These are phyloP conservation scores for Rhinichthys klamathensis DNA, from an alignment of 2,113 vertebrate species.

Conservation along the genomic window DNA sequence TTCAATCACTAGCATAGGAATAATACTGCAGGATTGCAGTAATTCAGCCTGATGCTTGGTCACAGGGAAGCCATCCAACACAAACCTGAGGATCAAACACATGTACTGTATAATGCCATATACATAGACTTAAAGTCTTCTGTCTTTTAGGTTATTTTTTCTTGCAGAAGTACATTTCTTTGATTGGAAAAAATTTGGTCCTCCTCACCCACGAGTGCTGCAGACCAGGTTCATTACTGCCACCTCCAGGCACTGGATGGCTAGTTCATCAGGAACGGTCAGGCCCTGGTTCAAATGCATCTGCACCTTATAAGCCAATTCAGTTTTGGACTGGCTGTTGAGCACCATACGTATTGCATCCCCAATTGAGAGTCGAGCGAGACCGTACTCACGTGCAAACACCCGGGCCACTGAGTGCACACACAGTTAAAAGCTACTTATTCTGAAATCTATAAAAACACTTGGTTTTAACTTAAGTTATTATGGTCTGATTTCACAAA, in stretches of 20 bases:
- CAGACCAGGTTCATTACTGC: conserved; percentile 80
- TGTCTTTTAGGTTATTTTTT: neutral
- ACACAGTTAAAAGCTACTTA: neutral
- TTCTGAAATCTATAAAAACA: neutral
- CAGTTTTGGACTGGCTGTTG: conserved; percentile 70
- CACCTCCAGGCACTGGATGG: conserved; percentile 84
- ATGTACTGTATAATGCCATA: neutral
- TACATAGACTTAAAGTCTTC: too few relatives aligned
- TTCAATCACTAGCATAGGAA: conserved; percentile 86
- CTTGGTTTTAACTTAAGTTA: neutral
- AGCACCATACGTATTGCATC: conserved; percentile 79
- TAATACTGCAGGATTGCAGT: conserved; percentile 80
- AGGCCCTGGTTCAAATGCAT: conserved; percentile 80
- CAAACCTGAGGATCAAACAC: conserved; percentile 73
- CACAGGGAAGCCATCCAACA: conserved; percentile 91
- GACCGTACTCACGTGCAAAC: conserved; percentile 80
- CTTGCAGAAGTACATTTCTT: neutral
- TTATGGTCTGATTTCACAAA: neutral
- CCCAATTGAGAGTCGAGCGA: conserved; percentile 83
- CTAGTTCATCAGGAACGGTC: conserved; percentile 85
- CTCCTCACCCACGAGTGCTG: conserved; percentile 73
- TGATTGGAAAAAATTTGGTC: neutral
- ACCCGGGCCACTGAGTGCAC: conserved; percentile 81
- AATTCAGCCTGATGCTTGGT: conserved; percentile 81
- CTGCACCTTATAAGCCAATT: conserved; percentile 78